Conservation (phyloP, 2,888 invertebrate genomes). For the Brachyptera risi region DNA sequence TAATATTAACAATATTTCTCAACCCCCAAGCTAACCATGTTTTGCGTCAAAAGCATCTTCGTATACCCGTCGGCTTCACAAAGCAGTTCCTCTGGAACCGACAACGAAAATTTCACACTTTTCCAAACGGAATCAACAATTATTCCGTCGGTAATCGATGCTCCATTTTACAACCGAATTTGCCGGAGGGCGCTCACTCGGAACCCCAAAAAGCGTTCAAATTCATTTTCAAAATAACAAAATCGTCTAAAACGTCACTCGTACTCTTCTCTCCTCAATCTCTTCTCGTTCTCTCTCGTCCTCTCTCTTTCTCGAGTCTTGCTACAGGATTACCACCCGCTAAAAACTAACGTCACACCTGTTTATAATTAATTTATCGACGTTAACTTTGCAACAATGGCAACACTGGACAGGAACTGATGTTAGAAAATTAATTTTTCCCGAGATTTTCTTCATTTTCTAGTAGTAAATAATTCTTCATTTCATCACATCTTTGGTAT, state of each 20-base stretch:
- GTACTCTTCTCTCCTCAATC: neutral
- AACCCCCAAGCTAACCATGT: constrained; percentile 3
- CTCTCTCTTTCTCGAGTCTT: neutral
- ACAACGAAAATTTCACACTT: constrained; percentile 9
- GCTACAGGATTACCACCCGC: neutral
- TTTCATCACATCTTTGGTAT: constrained; percentile 34
- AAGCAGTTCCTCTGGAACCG: constrained; percentile 1
- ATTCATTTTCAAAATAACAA: neutral
- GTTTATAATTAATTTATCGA: constrained; percentile 2
- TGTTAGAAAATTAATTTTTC: constrained; percentile 1
- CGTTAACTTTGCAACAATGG: neutral
- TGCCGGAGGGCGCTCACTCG: too few species aligned
- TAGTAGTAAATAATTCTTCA: constrained; percentile 21
- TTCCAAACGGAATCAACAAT: neutral
- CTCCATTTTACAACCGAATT: constrained; percentile 28
- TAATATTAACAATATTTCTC: neutral
- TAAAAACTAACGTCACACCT: neutral
- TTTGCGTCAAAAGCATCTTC: constrained; percentile 3
- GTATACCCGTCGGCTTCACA: constrained; percentile 12
- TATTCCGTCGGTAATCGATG: constrained; percentile 22
- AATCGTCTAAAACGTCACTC: neutral
- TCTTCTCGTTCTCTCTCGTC: too few species aligned
- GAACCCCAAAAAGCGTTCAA: neutral
- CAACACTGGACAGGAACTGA: neutral
- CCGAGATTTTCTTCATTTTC: constrained; percentile 2